phyloP scores from a whole-genome alignment of 2,888 invertebrate species.

The Danaus chrysippus region DNA sequence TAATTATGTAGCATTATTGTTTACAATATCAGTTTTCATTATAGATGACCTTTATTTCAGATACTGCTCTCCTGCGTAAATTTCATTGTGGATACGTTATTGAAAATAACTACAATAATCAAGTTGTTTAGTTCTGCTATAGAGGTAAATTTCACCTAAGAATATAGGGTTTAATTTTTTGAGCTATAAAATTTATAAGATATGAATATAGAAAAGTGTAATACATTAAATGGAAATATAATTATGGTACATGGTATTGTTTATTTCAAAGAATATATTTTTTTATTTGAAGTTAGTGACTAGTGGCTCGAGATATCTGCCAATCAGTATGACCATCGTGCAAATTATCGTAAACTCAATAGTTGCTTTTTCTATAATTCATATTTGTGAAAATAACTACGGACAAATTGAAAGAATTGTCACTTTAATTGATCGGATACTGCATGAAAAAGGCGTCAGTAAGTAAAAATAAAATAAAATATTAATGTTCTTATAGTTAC shows the following conservation, averaged over 20 bases:
- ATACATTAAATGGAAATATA: no score
- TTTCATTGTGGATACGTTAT: conserved; percentile 25
- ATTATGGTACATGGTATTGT: no score
- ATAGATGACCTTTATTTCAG: conserved; percentile 26
- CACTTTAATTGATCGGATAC: conserved; percentile 22
- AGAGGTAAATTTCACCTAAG: no score
- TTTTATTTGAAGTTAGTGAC: conserved; percentile 6
- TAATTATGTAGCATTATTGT: not conserved
- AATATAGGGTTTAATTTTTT: no score
- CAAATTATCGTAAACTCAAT: conserved; percentile 13
- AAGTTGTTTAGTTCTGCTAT: conserved; percentile 9
- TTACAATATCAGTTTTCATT: not conserved
- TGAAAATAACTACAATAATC: conserved; percentile 23
- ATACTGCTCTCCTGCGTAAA: conserved; percentile 20
- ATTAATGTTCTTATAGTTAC: not conserved
- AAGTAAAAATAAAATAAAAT: conserved; percentile 3
- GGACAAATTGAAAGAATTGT: conserved; percentile 23
- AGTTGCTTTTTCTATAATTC: conserved; percentile 14
- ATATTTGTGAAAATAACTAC: conserved; percentile 24
- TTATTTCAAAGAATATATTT: no score
- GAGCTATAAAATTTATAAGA: no score
- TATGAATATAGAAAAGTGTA: no score
- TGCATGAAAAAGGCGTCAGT: conserved; percentile 27
- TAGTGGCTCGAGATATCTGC: conserved; percentile 9
- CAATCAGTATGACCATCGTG: conserved; percentile 18